A percentile compares a stretch with the other conserved stretches of the same genome.
Evolutionary conservation across 2,888 invertebrate genomes (phyloP).

Genomic region (Phyllotreta striolata): DNA sequence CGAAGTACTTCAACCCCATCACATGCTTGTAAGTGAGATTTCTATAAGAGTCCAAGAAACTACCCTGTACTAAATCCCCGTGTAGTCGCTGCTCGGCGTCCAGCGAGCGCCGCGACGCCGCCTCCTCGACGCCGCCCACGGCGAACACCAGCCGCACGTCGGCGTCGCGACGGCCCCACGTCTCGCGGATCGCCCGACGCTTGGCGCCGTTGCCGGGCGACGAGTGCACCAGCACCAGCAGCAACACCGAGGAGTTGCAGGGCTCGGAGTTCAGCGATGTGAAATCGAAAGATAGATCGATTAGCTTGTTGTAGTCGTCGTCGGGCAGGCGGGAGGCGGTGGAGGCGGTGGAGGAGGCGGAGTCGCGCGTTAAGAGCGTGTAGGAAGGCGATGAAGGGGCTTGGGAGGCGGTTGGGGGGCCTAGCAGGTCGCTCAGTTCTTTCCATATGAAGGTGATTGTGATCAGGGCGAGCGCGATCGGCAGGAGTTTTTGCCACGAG

Average conservation of each 20-base stretch:
- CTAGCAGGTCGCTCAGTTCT: constrained; percentile 30
- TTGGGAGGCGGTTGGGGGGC: constrained; percentile 15
- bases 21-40: constrained; percentile 88
- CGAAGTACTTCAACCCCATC: constrained; percentile 81
- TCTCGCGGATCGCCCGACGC: constrained; percentile 73
- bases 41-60: constrained; percentile 77
- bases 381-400: constrained; percentile 34
- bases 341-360: constrained; percentile 42
- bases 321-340: constrained; percentile 42
- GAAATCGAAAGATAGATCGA: constrained; percentile 46
- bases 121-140: constrained; percentile 66
- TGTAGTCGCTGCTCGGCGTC: constrained; percentile 66
- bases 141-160: constrained; percentile 72
- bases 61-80: constrained; percentile 79
- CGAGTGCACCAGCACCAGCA: constrained; percentile 74
- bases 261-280: constrained; percentile 40
- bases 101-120: constrained; percentile 51
- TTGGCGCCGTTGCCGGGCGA: constrained; percentile 72
- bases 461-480: constrained; percentile 40
- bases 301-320: constrained; percentile 46
- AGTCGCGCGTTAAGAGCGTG: constrained; percentile 46
- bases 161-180: constrained; percentile 72
- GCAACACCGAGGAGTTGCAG: constrained; percentile 53
- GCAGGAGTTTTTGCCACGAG: constrained; percentile 45
- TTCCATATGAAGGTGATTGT: constrained; percentile 46